phyloP scores from a whole-genome alignment of 2,797 vertebrate species.

The Crenuchus spilurus region DNA sequence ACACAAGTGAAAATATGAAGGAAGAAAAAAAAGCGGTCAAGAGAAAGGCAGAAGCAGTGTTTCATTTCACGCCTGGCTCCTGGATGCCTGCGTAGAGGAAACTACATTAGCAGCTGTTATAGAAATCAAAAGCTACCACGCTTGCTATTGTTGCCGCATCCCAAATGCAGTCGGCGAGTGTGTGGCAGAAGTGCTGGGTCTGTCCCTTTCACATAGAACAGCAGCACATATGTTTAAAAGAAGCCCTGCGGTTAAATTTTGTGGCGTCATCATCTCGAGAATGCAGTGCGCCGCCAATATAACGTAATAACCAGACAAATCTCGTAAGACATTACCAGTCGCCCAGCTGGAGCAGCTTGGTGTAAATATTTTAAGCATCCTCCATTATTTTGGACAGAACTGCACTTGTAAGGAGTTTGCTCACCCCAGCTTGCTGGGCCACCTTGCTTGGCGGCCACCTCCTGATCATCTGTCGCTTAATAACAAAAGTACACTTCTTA shows the following conservation, averaged over 20 bases:
- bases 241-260: conserved; percentile 55
- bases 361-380: conserved; percentile 66
- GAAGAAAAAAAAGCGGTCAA: conserved; percentile 15
- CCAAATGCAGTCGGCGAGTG: conserved; percentile 57
- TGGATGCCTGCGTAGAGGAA: conserved; percentile 40
- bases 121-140: conserved; percentile 45
- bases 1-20: conserved; percentile 66
- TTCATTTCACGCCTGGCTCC: conserved; percentile 48
- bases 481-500: no score
- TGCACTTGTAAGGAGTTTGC: conserved; percentile 60
- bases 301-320: conserved; percentile 66
- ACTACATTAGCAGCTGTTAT: conserved; percentile 51
- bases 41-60: conserved; percentile 39
- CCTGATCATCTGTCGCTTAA: conserved; percentile 83
- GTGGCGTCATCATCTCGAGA: conserved; percentile 56
- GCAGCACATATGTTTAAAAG: conserved; percentile 52
- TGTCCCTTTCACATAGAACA: conserved; percentile 53
- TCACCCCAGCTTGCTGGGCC: conserved; percentile 61
- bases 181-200: conserved; percentile 53
- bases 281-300: conserved; percentile 58
- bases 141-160: conserved; percentile 46
- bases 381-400: conserved; percentile 62
- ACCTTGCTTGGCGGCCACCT: conserved; percentile 80
- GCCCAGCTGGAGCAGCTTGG: conserved; percentile 49
- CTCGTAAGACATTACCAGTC: conserved; percentile 56